Conservation (phyloP, 2,797 vertebrate genomes). For the Lycodopsis pacificus region DNA sequence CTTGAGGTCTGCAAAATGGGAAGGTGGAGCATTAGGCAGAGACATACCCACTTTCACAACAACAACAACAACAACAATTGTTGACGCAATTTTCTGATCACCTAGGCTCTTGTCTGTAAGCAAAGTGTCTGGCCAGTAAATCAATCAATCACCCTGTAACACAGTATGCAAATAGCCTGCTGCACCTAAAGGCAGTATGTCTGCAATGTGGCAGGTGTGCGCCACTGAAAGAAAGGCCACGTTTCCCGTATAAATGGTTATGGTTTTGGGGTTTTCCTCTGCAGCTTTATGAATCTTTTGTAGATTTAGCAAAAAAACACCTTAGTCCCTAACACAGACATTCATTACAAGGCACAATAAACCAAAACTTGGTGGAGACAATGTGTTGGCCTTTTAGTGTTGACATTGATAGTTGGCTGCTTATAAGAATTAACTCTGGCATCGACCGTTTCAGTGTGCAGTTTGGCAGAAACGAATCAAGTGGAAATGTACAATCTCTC, state of each 20-base stretch:
- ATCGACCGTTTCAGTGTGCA: not conserved
- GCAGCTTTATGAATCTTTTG: not conserved
- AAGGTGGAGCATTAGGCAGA: not conserved
- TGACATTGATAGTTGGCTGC: not conserved
- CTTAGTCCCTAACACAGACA: not conserved
- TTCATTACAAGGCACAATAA: not conserved
- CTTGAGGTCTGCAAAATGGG: not conserved
- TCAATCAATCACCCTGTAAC: slow-evolving; percentile 26
- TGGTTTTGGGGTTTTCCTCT: not conserved
- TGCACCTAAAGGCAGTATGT: not conserved
- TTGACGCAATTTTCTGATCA: not conserved
- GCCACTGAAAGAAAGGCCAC: not conserved
- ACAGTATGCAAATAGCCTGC: slow-evolving; percentile 31
- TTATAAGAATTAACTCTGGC: not conserved
- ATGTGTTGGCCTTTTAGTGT: not conserved
- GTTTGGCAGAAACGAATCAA: not conserved
- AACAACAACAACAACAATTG: not conserved
- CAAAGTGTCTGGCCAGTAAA: not conserved
- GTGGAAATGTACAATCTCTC: slow-evolving; percentile 18
- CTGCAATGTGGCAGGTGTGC: not conserved
- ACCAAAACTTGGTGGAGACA: not conserved
- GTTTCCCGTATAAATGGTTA: not conserved
- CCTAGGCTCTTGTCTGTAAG: not conserved
- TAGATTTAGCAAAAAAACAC: not conserved
- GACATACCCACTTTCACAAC: not conserved